These are phyloP conservation scores for Volucella zonaria DNA, from an alignment of 2,888 invertebrate species.

Conservation along the genomic window DNA sequence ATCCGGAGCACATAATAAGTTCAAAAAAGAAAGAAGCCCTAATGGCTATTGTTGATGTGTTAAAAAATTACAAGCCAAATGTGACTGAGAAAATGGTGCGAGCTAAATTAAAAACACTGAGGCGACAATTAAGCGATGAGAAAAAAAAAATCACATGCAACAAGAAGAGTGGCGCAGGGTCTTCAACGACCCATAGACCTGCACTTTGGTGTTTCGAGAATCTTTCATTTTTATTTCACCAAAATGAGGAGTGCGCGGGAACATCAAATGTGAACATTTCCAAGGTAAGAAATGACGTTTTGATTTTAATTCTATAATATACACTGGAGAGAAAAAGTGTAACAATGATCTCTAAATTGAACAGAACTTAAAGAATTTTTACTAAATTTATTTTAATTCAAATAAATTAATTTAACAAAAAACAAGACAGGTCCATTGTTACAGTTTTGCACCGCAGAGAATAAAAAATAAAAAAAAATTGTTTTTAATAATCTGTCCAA, in stretches of 20 bases:
- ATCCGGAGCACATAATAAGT: background rate
- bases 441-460: too few species aligned
- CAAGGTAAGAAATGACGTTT: background rate
- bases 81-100: slow-evolving; percentile 2
- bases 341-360: too few species aligned
- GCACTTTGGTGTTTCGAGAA: slow-evolving; percentile 14
- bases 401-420: too few species aligned
- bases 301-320: too few species aligned
- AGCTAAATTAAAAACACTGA: slow-evolving; percentile 9
- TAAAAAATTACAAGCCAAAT: background rate
- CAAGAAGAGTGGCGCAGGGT: background rate
- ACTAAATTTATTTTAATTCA: too few species aligned
- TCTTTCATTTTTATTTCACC: slow-evolving; percentile 4
- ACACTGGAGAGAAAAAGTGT: too few species aligned
- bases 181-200: background rate
- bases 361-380: too few species aligned
- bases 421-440: too few species aligned
- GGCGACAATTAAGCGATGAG: background rate
- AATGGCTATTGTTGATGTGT: background rate
- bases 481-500: too few species aligned
- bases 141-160: background rate
- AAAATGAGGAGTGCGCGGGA: background rate
- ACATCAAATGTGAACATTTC: background rate
- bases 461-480: too few species aligned
- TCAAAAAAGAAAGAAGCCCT: slow-evolving; percentile 1